Base-by-base conservation (phyloP, 2,888 invertebrate genomes). In the Pseudococcus jackbeardsleyi region DNA sequence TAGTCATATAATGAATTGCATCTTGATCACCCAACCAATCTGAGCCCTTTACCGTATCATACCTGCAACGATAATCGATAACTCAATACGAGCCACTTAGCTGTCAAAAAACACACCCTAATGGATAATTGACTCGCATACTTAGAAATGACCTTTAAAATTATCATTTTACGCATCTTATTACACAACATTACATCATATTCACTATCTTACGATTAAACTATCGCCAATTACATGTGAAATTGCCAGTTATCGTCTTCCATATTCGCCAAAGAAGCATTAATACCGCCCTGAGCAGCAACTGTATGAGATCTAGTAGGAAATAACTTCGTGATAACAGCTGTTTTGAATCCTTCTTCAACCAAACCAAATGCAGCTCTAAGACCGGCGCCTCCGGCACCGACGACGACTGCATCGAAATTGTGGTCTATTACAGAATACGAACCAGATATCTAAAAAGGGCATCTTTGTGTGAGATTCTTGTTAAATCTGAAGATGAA, bases 1-100 rank as follows among this genome's bases (percentile, higher is more conserved):
- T 94, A 1, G 99, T 97, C 96, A 99, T 97, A 92, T 98, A 99
- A 92, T 99, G 99, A 91, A 99, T 99, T 88, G 99, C 99, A 92
- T 99, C 98, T 92, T 97, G 97, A 92, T 99, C 99, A 90, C 99
- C 99, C 46, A 99, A 94, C 99, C 99, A 99, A 93, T 99, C 99
- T 85, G 98, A 99, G 50, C 99, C 99, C 92, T 99, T 99, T 0
- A 99, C 96, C 8, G 99, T 99, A 91, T 99, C 99, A 91, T 97
- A 93, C 92, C 92, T 92, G 54, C 26, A 33, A 33, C 26, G 26
- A 33, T n/a, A n/a, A 3, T 33, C 26, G 26, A 33, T 33, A 33
- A 33, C 26, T 33, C 26, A 33, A 33, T 33, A 33, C 3, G 26
- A 33, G 26, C 26, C 26, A 33, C 26, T 33, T 33, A 33, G 26